Evolutionary conservation across 2,113 vertebrate genomes (phyloP).

Genomic region (Cochlearius cochlearius): DNA sequence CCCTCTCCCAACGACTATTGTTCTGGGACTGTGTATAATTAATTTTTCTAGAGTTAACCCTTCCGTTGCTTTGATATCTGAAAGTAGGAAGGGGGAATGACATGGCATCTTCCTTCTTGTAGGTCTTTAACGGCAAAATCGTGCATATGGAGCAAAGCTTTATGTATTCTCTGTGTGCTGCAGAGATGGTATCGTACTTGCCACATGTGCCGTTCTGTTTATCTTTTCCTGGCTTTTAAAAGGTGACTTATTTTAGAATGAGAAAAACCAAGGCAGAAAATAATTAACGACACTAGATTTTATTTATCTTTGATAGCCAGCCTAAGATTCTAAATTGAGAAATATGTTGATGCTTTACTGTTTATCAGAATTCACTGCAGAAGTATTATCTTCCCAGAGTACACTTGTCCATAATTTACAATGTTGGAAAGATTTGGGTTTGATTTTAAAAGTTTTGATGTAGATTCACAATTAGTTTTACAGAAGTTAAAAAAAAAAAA

Average conservation of each 20-base stretch:
- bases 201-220: neutral
- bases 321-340: neutral
- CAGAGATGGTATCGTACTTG: neutral
- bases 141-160: neutral
- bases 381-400: neutral
- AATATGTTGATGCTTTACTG: neutral
- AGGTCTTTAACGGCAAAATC: neutral
- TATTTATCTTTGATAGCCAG: neutral
- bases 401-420: neutral
- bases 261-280: neutral
- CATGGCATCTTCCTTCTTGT: neutral
- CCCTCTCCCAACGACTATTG: neutral
- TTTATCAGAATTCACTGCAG: neutral
- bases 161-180: neutral
- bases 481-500: neutral
- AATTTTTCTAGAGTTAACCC: slow-evolving; percentile 46
- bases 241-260: neutral
- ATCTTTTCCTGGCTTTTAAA: neutral
- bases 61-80: neutral
- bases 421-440: neutral
- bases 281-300: neutral
- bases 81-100: neutral
- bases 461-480: neutral
- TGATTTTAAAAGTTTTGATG: neutral
- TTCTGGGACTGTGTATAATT: slow-evolving; percentile 7